These are phyloP conservation scores for Rhizomys pruinosus DNA, from an alignment of 2,113 vertebrate genomes.

Conservation along the genomic window DNA sequence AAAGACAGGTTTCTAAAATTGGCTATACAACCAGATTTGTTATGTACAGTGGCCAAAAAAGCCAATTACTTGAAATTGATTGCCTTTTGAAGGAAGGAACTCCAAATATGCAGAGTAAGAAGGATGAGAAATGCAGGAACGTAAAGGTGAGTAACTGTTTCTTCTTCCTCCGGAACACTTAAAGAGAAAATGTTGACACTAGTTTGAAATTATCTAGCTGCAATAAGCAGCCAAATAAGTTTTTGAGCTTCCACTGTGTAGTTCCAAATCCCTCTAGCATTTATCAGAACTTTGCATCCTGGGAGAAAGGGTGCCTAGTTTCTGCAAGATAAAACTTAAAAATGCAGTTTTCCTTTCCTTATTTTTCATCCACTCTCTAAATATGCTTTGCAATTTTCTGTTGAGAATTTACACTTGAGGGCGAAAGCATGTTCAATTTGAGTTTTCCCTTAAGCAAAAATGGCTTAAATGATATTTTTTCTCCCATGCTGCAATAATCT, in stretches of 20 bases:
- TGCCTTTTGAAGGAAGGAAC: background rate
- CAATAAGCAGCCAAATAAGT: constrained; percentile 22
- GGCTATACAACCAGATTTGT: background rate
- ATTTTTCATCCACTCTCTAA: constrained; percentile 47
- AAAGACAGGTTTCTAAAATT: background rate
- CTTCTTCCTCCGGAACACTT: background rate
- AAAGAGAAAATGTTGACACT: constrained; percentile 1
- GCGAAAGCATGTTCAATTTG: constrained; percentile 63
- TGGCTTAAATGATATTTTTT: constrained; percentile 64
- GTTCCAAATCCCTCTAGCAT: constrained; percentile 20
- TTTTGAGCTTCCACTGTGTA: background rate
- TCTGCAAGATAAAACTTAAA: constrained; percentile 60
- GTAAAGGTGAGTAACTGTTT: background rate
- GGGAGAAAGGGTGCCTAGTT: constrained; percentile 6
- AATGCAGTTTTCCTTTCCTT: constrained; percentile 47
- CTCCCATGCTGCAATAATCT: constrained; percentile 57
- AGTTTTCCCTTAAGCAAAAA: constrained; percentile 65
- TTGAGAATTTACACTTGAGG: constrained; percentile 67
- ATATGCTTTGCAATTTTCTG: constrained; percentile 62
- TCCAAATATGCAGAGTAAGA: background rate
- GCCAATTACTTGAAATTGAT: background rate
- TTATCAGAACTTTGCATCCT: constrained; percentile 28
- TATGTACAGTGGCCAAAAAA: background rate
- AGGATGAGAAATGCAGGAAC: background rate
- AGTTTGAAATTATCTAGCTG: constrained; percentile 21